Base-by-base conservation (phyloP, 2,888 invertebrate genomes). In the Mythimna albipuncta region DNA sequence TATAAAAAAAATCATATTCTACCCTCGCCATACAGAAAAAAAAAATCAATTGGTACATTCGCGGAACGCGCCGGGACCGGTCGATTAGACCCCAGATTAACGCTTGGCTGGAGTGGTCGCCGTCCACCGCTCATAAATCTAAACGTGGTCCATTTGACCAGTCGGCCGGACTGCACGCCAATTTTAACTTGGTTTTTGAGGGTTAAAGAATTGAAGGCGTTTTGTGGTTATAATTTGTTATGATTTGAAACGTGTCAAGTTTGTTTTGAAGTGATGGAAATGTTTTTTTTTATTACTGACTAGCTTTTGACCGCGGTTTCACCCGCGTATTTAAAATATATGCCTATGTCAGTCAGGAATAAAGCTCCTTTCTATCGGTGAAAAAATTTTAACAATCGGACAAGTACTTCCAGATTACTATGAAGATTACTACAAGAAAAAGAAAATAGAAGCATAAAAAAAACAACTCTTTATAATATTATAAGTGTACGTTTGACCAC, bases 111-210 rank as follows among this genome's bases (percentile, higher is more conserved):
- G 85, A 86, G 84, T 87, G 85, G 86, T 84, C 79, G 82, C 82
- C 74, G 81, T 75, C 77, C 68, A 79, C 76, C 70, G 86, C 61
- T 86, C 88, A 85, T 90, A 90, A 90, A 90, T 90, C 87, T 85
- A 77, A 76, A 21, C 72, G 79, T 84, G 89, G 87, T 83, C 87
- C 85, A 90, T 90, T 90, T 86, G 89, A 85, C 82, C 79, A 80
- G 67, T 52, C 81, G 72, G 74, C 69, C 59, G 35, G 19, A 47
- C 68, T 75, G 73, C 70, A 67, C 65, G 75, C 75, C 85, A 75
- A 78, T 81, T 86, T 81, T 73, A 73, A 83, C 81, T 80, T 69
- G 38, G 64, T 83, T 79, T 85, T 84, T 79, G 72, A 78, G 66
- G 71, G 72, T 74, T 85, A 74, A 79, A 79, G 62, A 68, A 83